Base-by-base conservation (phyloP, 2,888 invertebrate genomes). In the Napeogenes sylphis region DNA sequence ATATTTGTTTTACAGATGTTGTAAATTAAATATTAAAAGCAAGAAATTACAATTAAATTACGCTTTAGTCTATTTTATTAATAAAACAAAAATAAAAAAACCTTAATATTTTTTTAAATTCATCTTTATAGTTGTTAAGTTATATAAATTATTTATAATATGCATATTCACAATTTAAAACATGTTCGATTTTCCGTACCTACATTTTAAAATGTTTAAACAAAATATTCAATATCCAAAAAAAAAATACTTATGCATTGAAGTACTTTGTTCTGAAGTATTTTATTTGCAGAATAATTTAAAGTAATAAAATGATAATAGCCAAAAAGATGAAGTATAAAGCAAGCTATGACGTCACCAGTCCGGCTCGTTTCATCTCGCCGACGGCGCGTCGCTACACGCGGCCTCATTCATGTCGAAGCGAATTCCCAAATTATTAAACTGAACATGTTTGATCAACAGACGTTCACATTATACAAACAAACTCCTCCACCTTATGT, bases 391-490 rank as follows among this genome's bases (percentile, higher is more conserved):
- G 32, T 45, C 61, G 47, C 59, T 59, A 3, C 42, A 3, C 42
- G 58, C 61, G 57, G 67, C 66, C 65, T 69, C 61, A 55, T 45
- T 61, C 61, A 42, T 55, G 55, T 56, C 63, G 55, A 63, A 59
- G 67, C 70, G 62, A 70, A 72, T 73, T 70, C 69, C 65, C 51
- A 65, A 72, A 71, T 70, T 72, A 71, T 63, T 63, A 32, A 45
- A 60, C 47, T 60, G 54, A 14, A 55, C 32, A 32, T 64, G 59
- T 68, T 68, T 68, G 65, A 58, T 63, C 51, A 56, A 57, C 38
- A 58, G 35, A 55, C 54, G 45, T 35, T 58, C 58, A 64, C 45
- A 68, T 70, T 64, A 59, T 58, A 64, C 57, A 69, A 55, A 46
- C 54, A 62, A 57, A 58, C 47, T 58, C 61, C 42, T 51, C 51